Evolutionary conservation across 2,113 vertebrate species (phyloP).

Genomic region (Nibea coibor): DNA sequence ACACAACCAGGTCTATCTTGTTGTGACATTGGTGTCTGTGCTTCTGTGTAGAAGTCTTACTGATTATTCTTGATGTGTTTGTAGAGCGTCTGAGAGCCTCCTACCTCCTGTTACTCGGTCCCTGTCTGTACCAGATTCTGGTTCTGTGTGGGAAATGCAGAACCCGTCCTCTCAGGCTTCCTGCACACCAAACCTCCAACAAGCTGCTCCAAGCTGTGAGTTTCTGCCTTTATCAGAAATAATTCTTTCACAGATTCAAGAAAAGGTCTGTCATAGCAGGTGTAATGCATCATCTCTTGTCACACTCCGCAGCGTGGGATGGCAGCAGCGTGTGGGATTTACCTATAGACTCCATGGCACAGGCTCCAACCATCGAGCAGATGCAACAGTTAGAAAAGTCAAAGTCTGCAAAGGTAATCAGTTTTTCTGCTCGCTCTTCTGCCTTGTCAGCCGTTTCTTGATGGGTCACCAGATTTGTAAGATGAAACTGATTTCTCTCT

Average conservation of each 20-base stretch:
- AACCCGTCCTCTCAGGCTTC: slow-evolving; percentile 89
- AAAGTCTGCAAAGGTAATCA: slow-evolving; percentile 89
- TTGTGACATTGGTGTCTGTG: not conserved
- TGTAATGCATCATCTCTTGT: slow-evolving; percentile 17
- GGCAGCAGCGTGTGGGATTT: slow-evolving; percentile 98
- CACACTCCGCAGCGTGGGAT: slow-evolving; percentile 90
- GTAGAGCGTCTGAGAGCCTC: slow-evolving; percentile 92
- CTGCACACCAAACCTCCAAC: slow-evolving; percentile 84
- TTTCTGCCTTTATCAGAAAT: slow-evolving; percentile 13
- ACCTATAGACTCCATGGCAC: slow-evolving; percentile 91
- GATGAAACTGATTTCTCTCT: not conserved
- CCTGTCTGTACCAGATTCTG: slow-evolving; percentile 93
- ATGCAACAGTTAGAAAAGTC: slow-evolving; percentile 97
- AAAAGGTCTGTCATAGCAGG: not conserved
- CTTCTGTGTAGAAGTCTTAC: not conserved
- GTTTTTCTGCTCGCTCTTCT: not conserved
- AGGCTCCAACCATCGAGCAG: slow-evolving; percentile 94
- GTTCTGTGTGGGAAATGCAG: slow-evolving; percentile 98
- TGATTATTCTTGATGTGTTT: slow-evolving; percentile 21
- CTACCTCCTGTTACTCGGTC: slow-evolving; percentile 94
- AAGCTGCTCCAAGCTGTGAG: slow-evolving; percentile 77
- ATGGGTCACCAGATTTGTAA: not conserved
- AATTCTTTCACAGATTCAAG: not conserved
- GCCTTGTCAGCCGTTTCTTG: not conserved
- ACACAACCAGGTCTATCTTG: not conserved